A percentile compares a stretch with the other conserved stretches of the same genome.
phyloP scores from a whole-genome alignment of 1,140 invertebrate genomes.

The Pentalonia nigronervosa region DNA sequence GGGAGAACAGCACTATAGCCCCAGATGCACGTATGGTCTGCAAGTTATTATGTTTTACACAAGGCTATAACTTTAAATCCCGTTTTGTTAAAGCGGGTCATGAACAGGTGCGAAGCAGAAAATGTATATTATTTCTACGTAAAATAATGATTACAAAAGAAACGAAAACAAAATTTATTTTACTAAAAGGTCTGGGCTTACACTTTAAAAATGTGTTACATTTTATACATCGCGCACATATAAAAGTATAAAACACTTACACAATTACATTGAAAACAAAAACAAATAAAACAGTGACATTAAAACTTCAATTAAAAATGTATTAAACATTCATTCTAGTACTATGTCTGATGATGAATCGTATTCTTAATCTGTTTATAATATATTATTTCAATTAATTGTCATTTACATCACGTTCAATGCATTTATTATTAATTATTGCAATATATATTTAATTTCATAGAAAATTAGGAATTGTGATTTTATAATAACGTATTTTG shows the following conservation, averaged over 20 bases:
- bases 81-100: slow-evolving; percentile 39
- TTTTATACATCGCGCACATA: neutral
- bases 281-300: slow-evolving; percentile 1
- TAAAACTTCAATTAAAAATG: neutral
- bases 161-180: slow-evolving; percentile 5
- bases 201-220: neutral
- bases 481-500: neutral
- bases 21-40: slow-evolving; percentile 51
- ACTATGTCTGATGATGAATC: neutral
- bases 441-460: neutral
- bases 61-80: slow-evolving; percentile 53
- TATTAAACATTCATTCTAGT: neutral
- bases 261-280: neutral
- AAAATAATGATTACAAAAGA: slow-evolving; percentile 47
- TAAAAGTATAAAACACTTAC: neutral
- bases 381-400: neutral
- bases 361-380: neutral
- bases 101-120: slow-evolving; percentile 48
- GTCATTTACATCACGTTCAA: neutral
- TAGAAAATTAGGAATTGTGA: neutral
- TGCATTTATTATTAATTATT: neutral
- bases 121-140: slow-evolving; percentile 39
- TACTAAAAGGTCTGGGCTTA: slow-evolving; percentile 16
- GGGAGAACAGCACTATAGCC: neutral
- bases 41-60: slow-evolving; percentile 54